Conservation (phyloP, 1,140 invertebrate genomes). For the Drosophila elegans region DNA sequence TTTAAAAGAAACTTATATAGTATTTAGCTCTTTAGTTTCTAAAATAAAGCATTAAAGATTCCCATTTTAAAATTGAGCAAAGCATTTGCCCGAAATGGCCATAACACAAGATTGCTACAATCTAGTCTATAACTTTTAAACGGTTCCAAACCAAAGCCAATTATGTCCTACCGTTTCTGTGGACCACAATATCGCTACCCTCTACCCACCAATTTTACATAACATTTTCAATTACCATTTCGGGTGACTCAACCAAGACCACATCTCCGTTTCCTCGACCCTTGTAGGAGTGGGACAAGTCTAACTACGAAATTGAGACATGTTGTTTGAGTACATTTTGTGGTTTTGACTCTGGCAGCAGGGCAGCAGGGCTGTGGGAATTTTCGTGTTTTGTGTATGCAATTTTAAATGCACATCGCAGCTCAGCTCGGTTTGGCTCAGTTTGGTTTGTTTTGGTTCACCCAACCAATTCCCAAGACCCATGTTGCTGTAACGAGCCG, state of each 20-base stretch:
- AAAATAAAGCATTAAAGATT: neutral
- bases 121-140: slow-evolving; percentile 41
- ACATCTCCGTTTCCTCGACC: slow-evolving; percentile 6
- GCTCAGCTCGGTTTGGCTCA: slow-evolving; percentile 18
- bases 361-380: slow-evolving; percentile 19
- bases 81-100: slow-evolving; percentile 2
- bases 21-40: neutral
- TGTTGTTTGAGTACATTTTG: slow-evolving; percentile 80
- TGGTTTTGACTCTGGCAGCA: slow-evolving; percentile 47
- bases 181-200: slow-evolving; percentile 15
- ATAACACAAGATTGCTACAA: slow-evolving; percentile 13
- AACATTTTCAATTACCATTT: slow-evolving; percentile 51
- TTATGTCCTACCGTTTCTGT: slow-evolving; percentile 31
- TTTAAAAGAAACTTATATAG: neutral
- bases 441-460: slow-evolving; percentile 38
- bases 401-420: slow-evolving; percentile 56
- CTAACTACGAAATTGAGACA: slow-evolving; percentile 73
- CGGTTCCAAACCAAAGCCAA: slow-evolving; percentile 35
- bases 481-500: slow-evolving; percentile 72
- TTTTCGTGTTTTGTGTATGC: slow-evolving; percentile 52
- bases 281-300: slow-evolving; percentile 18
- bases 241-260: slow-evolving; percentile 28
- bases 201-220: slow-evolving; percentile 24
- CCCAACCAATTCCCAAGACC: slow-evolving; percentile 45
- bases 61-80: neutral